Evolutionary conservation across 2,113 vertebrate genomes (phyloP).

Genomic region (Leucoraja erinaceus): DNA sequence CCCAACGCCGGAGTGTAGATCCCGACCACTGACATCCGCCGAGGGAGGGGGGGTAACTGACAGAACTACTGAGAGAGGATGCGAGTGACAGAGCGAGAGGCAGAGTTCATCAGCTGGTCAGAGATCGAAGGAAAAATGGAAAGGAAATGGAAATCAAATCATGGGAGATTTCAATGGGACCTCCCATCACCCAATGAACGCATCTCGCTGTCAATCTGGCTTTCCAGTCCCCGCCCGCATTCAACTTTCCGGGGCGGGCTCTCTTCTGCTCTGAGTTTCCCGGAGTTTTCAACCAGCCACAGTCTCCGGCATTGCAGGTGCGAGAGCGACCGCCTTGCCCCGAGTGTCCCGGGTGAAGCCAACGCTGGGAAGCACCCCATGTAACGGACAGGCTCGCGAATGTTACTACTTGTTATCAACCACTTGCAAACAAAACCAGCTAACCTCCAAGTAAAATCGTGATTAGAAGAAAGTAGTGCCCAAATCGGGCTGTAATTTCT

Average conservation of each 20-base stretch:
- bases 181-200: slow-evolving; percentile 17
- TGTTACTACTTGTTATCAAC: background rate
- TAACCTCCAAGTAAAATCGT: background rate
- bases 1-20: background rate
- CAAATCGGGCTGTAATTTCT: background rate
- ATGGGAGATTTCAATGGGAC: background rate
- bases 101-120: slow-evolving; percentile 29
- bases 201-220: slow-evolving; percentile 14
- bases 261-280: background rate
- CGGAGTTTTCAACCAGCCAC: background rate
- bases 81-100: background rate
- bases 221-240: background rate
- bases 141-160: slow-evolving; percentile 19
- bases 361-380: background rate
- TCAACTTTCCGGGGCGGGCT: background rate
- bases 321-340: no score
- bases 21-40: background rate
- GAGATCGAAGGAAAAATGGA: slow-evolving; percentile 22
- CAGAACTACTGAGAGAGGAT: background rate
- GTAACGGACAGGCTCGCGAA: background rate
- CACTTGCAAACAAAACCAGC: background rate
- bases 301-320: background rate
- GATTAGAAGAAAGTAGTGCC: background rate
- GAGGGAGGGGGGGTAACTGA: background rate
- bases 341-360: background rate